Evolutionary conservation across 2,113 vertebrate species (phyloP).

Genomic region (Cercocebus atys): DNA sequence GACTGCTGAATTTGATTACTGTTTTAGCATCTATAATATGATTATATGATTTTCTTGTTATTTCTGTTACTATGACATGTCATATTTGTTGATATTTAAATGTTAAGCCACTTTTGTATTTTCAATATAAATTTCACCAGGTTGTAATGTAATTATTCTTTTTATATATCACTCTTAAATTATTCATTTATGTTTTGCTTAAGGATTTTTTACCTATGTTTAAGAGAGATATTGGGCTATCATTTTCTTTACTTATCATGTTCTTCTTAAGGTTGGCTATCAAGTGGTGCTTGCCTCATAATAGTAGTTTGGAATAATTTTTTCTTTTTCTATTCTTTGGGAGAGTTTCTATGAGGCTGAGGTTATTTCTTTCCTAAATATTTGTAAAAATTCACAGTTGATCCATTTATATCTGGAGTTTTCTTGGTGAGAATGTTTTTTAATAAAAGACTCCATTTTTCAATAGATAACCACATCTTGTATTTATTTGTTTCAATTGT

Average conservation of each 20-base stretch:
- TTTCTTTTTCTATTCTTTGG: neutral
- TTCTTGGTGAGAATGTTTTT: neutral
- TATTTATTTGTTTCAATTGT: neutral
- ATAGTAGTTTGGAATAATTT: neutral
- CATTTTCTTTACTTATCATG: neutral
- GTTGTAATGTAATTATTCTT: neutral
- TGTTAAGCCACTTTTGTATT: neutral
- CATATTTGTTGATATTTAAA: neutral
- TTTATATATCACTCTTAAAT: neutral
- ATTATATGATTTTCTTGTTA: neutral
- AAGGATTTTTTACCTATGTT: neutral
- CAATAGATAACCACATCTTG: neutral
- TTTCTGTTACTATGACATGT: neutral
- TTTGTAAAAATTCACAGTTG: neutral
- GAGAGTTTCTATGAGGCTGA: neutral
- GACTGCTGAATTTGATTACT: neutral
- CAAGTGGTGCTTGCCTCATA: neutral
- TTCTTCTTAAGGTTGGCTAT: neutral
- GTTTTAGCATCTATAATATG: neutral
- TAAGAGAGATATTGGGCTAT: neutral
- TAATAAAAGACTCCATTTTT: neutral
- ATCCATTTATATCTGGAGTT: neutral
- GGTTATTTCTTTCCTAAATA: neutral
- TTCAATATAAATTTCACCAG: neutral
- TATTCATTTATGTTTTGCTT: neutral